Evolutionary conservation across 2,113 vertebrate species (phyloP).

Genomic region (Lagenorhynchus albirostris): DNA sequence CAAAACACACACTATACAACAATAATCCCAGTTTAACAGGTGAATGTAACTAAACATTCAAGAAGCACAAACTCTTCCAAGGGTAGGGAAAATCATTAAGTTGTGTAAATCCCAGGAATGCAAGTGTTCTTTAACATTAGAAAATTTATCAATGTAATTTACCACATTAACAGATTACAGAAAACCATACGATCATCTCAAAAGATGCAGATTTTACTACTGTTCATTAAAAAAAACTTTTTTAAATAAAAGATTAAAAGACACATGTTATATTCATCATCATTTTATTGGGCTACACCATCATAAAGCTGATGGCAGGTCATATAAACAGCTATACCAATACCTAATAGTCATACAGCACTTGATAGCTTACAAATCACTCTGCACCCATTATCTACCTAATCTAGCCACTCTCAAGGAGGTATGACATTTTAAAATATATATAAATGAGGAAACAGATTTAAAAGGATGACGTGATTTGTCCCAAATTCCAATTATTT

Average conservation of each 20-base stretch:
- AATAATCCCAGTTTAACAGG: neutral
- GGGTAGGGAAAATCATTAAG: neutral
- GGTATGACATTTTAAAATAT: neutral
- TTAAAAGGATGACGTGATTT: neutral
- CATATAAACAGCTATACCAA: neutral
- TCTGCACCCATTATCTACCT: neutral
- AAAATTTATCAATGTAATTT: neutral
- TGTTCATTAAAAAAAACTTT: neutral
- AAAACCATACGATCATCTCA: neutral
- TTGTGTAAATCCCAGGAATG: neutral
- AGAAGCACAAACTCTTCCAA: neutral
- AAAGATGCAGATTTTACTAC: neutral
- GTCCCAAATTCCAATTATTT: neutral
- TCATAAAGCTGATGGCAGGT: neutral
- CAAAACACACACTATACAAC: neutral
- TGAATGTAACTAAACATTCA: neutral
- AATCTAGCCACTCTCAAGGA: neutral
- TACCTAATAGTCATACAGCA: neutral
- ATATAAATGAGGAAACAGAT: neutral
- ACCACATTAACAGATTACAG: neutral
- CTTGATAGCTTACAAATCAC: constrained; percentile 3
- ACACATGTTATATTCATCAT: neutral
- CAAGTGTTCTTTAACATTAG: neutral
- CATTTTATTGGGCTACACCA: constrained; percentile 17
- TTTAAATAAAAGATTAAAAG: neutral